Evolutionary conservation across 2,113 vertebrate genomes (phyloP).

Genomic region (Oryzias curvinotus): DNA sequence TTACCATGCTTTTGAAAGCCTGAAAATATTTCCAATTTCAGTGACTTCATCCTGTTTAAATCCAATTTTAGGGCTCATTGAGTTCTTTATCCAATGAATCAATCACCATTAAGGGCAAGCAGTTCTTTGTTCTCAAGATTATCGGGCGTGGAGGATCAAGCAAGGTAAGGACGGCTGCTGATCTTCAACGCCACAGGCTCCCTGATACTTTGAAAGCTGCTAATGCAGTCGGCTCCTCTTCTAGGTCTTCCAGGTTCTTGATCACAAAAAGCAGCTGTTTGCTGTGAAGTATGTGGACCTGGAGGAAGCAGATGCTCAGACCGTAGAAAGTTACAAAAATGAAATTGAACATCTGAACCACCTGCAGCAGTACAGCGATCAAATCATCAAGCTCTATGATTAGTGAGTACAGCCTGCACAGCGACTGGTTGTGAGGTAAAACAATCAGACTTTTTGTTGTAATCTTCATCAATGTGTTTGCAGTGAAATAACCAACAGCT

Average conservation of each 20-base stretch:
- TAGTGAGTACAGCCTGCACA: conserved; percentile 81
- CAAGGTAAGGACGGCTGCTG: conserved; percentile 77
- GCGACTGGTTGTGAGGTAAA: not conserved
- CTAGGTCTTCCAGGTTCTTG: conserved; percentile 94
- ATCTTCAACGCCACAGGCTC: not conserved
- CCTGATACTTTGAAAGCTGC: not conserved
- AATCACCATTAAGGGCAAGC: conserved; percentile 86
- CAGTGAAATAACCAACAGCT: conserved; percentile 90
- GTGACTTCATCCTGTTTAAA: not conserved
- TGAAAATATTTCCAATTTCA: too few species aligned
- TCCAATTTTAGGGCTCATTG: conserved; percentile 74
- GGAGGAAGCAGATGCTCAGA: conserved; percentile 90
- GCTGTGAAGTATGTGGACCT: conserved; percentile 94
- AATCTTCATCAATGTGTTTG: conserved; percentile 39
- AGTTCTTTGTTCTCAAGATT: conserved; percentile 91
- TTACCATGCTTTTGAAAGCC: too few species aligned
- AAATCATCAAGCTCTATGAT: conserved; percentile 94
- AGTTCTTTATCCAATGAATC: conserved; percentile 81
- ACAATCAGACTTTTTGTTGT: not conserved
- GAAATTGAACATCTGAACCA: conserved; percentile 94
- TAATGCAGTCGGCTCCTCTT: not conserved
- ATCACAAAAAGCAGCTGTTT: conserved; percentile 89
- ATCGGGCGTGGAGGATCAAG: conserved; percentile 96
- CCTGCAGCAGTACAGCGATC: conserved; percentile 92
- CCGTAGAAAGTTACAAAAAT: conserved; percentile 92